phyloP scores from a whole-genome alignment of 1,140 invertebrate species.

The Agraylea sexmaculata region DNA sequence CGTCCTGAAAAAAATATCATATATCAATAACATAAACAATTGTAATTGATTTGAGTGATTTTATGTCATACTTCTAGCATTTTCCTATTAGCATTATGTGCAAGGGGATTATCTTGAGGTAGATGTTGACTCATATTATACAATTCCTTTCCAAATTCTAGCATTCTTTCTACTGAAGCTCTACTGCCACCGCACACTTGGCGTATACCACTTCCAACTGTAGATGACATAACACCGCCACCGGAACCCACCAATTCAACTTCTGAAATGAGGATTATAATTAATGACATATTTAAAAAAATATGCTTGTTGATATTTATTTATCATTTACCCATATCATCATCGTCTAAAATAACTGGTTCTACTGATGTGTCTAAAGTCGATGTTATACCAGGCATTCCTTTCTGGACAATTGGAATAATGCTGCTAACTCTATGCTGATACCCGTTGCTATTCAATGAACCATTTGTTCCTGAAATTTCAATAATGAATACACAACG shows the following conservation, averaged over 20 bases:
- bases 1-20: constrained; percentile 56
- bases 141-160: constrained; percentile 88
- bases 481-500: background rate
- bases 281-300: background rate
- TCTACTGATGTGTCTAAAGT: constrained; percentile 17
- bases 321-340: constrained; percentile 18
- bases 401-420: constrained; percentile 19
- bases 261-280: constrained; percentile 13
- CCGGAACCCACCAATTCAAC: constrained; percentile 20
- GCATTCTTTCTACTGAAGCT: constrained; percentile 76
- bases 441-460: constrained; percentile 20
- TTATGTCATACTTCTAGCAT: constrained; percentile 67
- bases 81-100: constrained; percentile 79
- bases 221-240: constrained; percentile 24
- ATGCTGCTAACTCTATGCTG: constrained; percentile 16
- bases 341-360: constrained; percentile 16
- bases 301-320: background rate
- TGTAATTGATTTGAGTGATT: background rate
- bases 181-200: constrained; percentile 63
- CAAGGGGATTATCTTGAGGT: constrained; percentile 62
- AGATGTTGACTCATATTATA: constrained; percentile 82
- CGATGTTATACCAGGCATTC: constrained; percentile 19
- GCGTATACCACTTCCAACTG: constrained; percentile 26
- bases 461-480: constrained; percentile 19
- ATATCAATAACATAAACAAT: constrained; percentile 1